These are phyloP conservation scores for Meda fulgida DNA, from an alignment of 2,797 vertebrate genomes.

Conservation along the genomic window DNA sequence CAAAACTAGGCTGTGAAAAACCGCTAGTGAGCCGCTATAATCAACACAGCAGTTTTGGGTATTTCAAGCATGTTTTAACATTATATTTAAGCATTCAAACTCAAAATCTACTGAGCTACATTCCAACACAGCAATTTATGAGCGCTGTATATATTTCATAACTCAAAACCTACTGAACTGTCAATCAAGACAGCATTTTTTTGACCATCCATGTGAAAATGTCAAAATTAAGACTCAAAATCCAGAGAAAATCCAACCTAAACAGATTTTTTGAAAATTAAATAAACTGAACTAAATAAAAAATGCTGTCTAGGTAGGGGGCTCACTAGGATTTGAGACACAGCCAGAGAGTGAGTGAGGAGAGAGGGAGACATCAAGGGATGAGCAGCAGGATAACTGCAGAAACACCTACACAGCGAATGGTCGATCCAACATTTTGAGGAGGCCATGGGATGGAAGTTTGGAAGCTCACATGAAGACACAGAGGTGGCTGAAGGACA, in stretches of 20 bases:
- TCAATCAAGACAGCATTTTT: not conserved
- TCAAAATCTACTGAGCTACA: not conserved
- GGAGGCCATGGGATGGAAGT: constrained; percentile 37
- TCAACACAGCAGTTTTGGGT: not conserved
- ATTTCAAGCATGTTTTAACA: not conserved
- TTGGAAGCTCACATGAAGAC: constrained; percentile 55
- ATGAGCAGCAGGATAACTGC: constrained; percentile 33
- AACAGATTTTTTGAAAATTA: not conserved
- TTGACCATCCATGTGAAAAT: not conserved
- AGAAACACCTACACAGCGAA: constrained; percentile 52
- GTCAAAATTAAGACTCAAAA: not conserved
- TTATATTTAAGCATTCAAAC: not conserved
- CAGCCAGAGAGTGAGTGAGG: constrained; percentile 12
- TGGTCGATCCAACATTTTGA: constrained; percentile 25
- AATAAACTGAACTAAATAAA: not conserved
- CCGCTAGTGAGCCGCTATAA: too few species aligned
- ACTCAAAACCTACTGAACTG: not conserved
- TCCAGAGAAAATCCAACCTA: not conserved
- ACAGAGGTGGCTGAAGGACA: constrained; percentile 47
- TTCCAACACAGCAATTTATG: not conserved
- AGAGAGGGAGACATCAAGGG: constrained; percentile 25
- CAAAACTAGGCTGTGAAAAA: not conserved
- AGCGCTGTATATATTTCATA: not conserved
- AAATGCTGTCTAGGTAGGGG: constrained; percentile 24
- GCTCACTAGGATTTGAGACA: constrained; percentile 5